These are phyloP conservation scores for Crotalus helleri DNA, from an alignment of 2,113 vertebrate species.

Conservation along the genomic window DNA sequence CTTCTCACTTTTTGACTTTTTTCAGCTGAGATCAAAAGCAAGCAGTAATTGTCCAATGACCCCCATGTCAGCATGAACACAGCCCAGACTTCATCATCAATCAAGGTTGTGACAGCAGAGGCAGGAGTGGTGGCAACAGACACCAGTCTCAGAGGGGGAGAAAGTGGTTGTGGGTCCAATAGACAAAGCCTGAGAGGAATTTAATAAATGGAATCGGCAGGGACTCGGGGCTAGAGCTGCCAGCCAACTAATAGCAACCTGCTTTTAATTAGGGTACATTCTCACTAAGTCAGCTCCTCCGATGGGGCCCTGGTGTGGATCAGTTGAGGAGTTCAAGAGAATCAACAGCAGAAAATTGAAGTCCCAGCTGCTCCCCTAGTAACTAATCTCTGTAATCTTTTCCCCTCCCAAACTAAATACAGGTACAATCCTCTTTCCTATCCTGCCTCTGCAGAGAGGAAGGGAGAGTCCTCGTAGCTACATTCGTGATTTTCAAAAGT, in stretches of 20 bases:
- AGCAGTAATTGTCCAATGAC: background rate
- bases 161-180: background rate
- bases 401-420: background rate
- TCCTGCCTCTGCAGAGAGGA: background rate
- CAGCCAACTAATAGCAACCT: background rate
- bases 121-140: background rate
- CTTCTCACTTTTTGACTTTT: background rate
- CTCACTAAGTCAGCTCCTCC: background rate
- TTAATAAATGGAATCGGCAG: constrained; percentile 8
- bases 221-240: background rate
- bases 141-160: fast-evolving
- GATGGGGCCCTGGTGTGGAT: background rate
- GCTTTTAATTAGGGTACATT: constrained; percentile 6
- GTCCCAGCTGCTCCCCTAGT: background rate
- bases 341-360: background rate
- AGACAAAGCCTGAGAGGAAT: background rate
- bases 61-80: background rate
- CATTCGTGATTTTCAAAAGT: background rate
- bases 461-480: background rate
- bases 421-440: background rate
- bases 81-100: background rate
- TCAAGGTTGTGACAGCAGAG: background rate
- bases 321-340: background rate
- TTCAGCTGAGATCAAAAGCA: background rate
- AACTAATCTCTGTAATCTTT: background rate